Percentiles rank a stretch among this genome's conserved stretches.
Evolutionary conservation across 2,888 invertebrate genomes (phyloP).

Genomic region (Hemicrepidius hirtus): DNA sequence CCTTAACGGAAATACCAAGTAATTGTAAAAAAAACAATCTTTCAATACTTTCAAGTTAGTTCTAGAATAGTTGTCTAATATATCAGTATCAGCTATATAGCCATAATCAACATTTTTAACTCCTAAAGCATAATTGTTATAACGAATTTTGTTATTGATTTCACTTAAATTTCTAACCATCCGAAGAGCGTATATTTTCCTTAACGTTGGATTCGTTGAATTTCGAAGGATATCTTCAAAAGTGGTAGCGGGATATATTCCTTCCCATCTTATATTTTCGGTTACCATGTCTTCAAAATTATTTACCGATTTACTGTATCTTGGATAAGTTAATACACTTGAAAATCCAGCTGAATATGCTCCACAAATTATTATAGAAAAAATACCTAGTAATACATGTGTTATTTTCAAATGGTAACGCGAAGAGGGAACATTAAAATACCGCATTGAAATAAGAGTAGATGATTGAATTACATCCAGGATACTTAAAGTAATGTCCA

Average conservation of each 20-base stretch:
- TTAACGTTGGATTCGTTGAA: not conserved
- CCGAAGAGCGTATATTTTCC: too few species aligned
- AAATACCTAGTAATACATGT: slow-evolving; percentile 26
- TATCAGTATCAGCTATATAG: slow-evolving; percentile 27
- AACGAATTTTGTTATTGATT: not conserved
- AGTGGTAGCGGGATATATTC: not conserved
- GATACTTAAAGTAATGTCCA: slow-evolving; percentile 7
- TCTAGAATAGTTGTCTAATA: slow-evolving; percentile 53
- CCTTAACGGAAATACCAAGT: slow-evolving; percentile 50
- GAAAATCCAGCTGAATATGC: slow-evolving; percentile 47
- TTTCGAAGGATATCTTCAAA: not conserved
- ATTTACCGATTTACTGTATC: slow-evolving; percentile 34
- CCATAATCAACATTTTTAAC: not conserved
- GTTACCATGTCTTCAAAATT: slow-evolving; percentile 55
- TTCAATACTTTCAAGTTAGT: slow-evolving; percentile 51
- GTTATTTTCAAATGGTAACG: slow-evolving; percentile 30
- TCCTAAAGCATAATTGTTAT: not conserved
- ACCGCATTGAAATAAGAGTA: slow-evolving; percentile 6
- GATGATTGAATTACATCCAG: slow-evolving; percentile 8
- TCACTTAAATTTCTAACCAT: too few species aligned
- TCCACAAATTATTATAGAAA: slow-evolving; percentile 36
- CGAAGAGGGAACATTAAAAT: slow-evolving; percentile 1
- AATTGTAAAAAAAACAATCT: slow-evolving; percentile 49
- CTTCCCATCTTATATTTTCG: slow-evolving; percentile 54
- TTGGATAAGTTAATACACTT: slow-evolving; percentile 41